These are phyloP conservation scores for Oscheius sp. DNA, from an alignment of 1,140 invertebrate genomes.

Conservation along the genomic window DNA sequence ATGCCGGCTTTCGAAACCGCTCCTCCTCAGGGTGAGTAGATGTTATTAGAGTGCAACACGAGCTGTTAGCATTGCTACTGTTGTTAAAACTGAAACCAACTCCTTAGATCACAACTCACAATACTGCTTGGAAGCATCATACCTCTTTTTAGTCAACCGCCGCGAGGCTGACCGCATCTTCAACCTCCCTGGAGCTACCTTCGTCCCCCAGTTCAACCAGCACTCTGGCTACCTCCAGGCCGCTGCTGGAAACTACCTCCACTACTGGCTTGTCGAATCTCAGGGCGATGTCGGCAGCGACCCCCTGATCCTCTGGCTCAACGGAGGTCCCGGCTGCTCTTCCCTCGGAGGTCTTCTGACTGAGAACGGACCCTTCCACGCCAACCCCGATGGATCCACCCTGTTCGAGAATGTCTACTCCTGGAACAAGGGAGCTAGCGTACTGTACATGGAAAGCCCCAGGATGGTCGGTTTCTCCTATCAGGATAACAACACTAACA, in stretches of 20 bases:
- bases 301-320: constrained; percentile 54
- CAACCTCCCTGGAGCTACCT: constrained; percentile 51
- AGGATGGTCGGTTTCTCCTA: constrained; percentile 48
- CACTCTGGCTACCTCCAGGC: constrained; percentile 54
- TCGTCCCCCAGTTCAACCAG: constrained; percentile 46
- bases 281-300: constrained; percentile 31
- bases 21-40: not conserved
- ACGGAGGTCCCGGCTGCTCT: constrained; percentile 34
- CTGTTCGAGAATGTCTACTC: constrained; percentile 56
- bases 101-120: too few relatives aligned
- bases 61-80: too few relatives aligned
- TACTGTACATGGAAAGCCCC: constrained; percentile 53
- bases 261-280: constrained; percentile 52
- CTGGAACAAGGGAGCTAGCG: constrained; percentile 59
- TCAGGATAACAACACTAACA: constrained; percentile 44
- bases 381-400: constrained; percentile 61
- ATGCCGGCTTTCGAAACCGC: constrained; percentile 7
- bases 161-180: constrained; percentile 38
- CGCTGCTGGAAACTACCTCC: constrained; percentile 46
- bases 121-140: too few relatives aligned
- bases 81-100: too few relatives aligned
- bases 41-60: too few relatives aligned
- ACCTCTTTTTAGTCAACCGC: constrained; percentile 9
- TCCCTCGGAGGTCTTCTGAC: constrained; percentile 21
- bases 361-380: constrained; percentile 66